A percentile compares a stretch with the other conserved stretches of the same genome.
Conservation (phyloP, 2,797 vertebrate genomes). For the Crocidura indochinensis region DNA sequence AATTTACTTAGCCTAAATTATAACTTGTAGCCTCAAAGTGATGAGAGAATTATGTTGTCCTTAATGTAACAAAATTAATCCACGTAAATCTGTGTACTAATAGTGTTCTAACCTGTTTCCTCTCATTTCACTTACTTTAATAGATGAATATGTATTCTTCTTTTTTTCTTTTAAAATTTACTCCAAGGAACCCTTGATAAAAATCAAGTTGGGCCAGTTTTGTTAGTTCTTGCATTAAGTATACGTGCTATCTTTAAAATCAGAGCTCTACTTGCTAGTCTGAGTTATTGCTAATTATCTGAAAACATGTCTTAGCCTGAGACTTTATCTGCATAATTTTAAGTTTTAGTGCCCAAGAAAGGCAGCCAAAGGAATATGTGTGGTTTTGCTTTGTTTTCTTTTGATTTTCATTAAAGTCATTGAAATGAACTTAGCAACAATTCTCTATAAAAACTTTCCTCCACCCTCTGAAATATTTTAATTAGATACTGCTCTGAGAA, state of each 20-base stretch:
- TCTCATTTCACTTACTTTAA: slow-evolving; percentile 72
- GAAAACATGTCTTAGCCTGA: slow-evolving; percentile 81
- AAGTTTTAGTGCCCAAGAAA: slow-evolving; percentile 67
- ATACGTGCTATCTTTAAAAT: slow-evolving; percentile 77
- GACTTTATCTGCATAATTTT: slow-evolving; percentile 69
- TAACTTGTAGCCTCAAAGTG: not conserved
- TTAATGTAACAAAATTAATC: slow-evolving; percentile 57
- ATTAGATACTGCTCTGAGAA: slow-evolving; percentile 36
- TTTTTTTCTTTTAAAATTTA: slow-evolving; percentile 79
- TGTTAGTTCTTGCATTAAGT: slow-evolving; percentile 61
- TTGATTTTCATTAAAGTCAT: slow-evolving; percentile 54
- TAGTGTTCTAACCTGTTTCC: slow-evolving; percentile 1
- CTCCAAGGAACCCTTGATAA: slow-evolving; percentile 70
- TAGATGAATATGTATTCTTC: slow-evolving; percentile 55
- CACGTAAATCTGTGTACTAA: not conserved
- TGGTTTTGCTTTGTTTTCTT: slow-evolving; percentile 20
- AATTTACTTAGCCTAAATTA: slow-evolving; percentile 9
- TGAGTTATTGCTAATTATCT: slow-evolving; percentile 75
- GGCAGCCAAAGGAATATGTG: slow-evolving; percentile 36
- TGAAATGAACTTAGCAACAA: slow-evolving; percentile 65
- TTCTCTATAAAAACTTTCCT: slow-evolving; percentile 61
- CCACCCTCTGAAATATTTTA: slow-evolving; percentile 47
- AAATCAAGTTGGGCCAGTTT: slow-evolving; percentile 80
- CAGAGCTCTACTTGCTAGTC: slow-evolving; percentile 62
- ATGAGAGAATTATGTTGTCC: not conserved